Base-by-base conservation (phyloP, 2,888 invertebrate species). In the Cataglyphis rosenhaueri region DNA sequence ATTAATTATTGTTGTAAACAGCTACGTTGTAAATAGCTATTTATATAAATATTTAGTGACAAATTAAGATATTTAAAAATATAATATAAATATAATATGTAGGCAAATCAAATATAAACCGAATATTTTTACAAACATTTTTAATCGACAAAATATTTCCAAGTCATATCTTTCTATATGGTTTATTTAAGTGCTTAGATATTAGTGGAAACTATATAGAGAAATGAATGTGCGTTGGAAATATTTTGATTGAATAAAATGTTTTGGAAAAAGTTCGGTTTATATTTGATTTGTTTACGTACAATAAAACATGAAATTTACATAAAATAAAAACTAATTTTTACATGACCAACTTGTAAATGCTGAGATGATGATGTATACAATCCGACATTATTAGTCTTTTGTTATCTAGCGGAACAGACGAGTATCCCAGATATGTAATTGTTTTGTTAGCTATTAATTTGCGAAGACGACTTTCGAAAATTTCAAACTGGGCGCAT, bases 261-360 rank as follows among this genome's bases (percentile, higher is more conserved):
- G 25, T 25, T 25, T 25, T 25, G 25, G 25, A 25, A 25, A 25
- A 25, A 25, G 1, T 25, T 25, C 1, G 25, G 25, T 25, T 25
- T 25, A 25, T 25, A 25, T 25, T 25, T 25, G 25, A 25, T 25
- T 25, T 25, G 25, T 1, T 25, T 25, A 25, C 25, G 25, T 59
- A 55, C 15, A 21, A 25, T 48, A 48, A 18, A 18, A 5, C 12
- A 44, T 12, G 12, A 44, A 18, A 41, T n/a, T n/a, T 61, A 18
- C 15, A 9, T 2, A 15, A 8, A 32, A 32, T n/a, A n/a, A 38
- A 3, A 32, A 44, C 1, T 1, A 15, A 59, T 59, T 61, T 15
- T 48, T 52, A 52, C 6, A 0, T 21, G 12, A 75, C 75, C 64
- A n/a, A 78, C 78, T 78, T 32, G 44, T 78, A 71, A 61, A 79